Conservation (phyloP, 2,797 vertebrate genomes). For the Darevskia nairensis region DNA sequence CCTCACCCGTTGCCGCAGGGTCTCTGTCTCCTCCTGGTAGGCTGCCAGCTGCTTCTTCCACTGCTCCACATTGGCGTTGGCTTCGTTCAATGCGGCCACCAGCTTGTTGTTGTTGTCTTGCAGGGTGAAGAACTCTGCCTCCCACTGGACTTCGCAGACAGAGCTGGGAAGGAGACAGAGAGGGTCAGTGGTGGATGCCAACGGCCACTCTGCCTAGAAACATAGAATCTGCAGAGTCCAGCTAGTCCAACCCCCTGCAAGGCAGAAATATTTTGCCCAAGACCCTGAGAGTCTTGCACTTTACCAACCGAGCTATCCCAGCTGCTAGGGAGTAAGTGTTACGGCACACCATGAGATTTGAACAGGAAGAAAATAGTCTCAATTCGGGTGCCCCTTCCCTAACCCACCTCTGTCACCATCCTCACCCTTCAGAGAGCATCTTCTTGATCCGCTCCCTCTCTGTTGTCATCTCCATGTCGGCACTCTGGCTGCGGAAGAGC, state of each 20-base stretch:
- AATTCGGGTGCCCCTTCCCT: too few relatives aligned
- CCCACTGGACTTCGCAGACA: constrained; percentile 92
- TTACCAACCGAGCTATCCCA: background rate
- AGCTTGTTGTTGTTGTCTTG: constrained; percentile 94
- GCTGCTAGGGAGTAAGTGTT: too few relatives aligned
- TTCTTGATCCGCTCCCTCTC: constrained; percentile 96
- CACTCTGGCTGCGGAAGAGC: constrained; percentile 94
- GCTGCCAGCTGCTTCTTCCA: constrained; percentile 94
- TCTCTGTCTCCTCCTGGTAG: constrained; percentile 92
- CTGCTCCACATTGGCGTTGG: constrained; percentile 88
- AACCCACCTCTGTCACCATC: background rate
- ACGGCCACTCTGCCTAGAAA: too few relatives aligned
- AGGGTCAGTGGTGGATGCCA: too few relatives aligned
- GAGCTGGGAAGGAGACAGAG: constrained; percentile 78
- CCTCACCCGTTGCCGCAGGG: constrained; percentile 87
- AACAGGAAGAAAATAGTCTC: too few relatives aligned
- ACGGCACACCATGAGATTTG: too few relatives aligned
- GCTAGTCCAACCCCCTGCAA: too few relatives aligned
- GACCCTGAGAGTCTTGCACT: too few relatives aligned
- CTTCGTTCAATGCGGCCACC: constrained; percentile 90
- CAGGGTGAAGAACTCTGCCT: constrained; percentile 92
- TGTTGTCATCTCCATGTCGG: constrained; percentile 88
- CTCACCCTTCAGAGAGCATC: constrained; percentile 97
- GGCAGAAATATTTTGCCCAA: too few relatives aligned
- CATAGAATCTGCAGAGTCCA: background rate